Conservation (phyloP, 2,888 invertebrate species). For the Schizaphis graminum region DNA sequence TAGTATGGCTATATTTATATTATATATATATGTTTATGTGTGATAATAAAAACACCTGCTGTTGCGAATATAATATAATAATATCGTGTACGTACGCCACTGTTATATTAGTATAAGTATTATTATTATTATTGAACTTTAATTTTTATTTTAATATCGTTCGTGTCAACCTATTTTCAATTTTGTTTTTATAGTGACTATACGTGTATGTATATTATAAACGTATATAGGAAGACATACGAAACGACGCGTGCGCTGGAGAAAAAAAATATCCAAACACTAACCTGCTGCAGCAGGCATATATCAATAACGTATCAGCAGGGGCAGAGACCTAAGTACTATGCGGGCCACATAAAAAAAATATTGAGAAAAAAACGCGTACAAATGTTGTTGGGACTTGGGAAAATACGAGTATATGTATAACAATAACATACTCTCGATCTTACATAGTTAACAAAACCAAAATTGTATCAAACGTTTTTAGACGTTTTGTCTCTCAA, state of each 20-base stretch:
- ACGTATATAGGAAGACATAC: not conserved
- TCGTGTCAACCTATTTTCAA: not conserved
- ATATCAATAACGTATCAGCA: not conserved
- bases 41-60: conserved; percentile 2
- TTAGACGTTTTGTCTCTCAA: too few relatives aligned
- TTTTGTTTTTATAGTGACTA: not conserved
- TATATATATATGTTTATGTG: too few relatives aligned
- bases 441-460: too few relatives aligned
- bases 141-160: not conserved
- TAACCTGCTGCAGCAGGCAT: not conserved
- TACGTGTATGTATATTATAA: not conserved
- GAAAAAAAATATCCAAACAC: not conserved
- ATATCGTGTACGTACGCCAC: not conserved
- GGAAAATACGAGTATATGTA: too few relatives aligned
- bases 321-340: too few relatives aligned
- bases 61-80: not conserved
- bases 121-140: conserved; percentile 12
- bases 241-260: not conserved
- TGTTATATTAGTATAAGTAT: not conserved
- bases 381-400: too few relatives aligned
- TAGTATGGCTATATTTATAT: not conserved
- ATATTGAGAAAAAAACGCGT: too few relatives aligned
- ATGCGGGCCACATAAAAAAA: too few relatives aligned
- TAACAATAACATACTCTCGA: too few relatives aligned
- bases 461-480: too few relatives aligned